Evolutionary conservation across 2,113 vertebrate genomes (phyloP).

Genomic region (human): DNA sequence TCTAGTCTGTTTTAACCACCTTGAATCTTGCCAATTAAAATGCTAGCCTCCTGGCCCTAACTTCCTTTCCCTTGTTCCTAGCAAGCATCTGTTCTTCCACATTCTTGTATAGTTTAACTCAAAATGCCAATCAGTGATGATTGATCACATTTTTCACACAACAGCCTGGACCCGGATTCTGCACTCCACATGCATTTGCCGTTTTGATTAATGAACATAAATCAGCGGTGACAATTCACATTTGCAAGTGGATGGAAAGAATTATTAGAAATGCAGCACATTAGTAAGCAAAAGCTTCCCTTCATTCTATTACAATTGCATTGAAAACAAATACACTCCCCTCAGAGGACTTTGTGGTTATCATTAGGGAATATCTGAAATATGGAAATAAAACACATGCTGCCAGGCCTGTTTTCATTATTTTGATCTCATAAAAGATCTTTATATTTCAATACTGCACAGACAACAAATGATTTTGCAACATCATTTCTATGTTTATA

Average conservation of each 20-base stretch:
- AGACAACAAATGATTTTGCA: background rate
- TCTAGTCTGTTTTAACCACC: slow-evolving; percentile 22
- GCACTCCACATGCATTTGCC: slow-evolving; percentile 68
- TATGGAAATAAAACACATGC: slow-evolving; percentile 47
- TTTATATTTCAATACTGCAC: background rate
- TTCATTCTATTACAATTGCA: background rate
- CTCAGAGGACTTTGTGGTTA: slow-evolving; percentile 31
- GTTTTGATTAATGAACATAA: slow-evolving; percentile 76
- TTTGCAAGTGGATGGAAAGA: slow-evolving; percentile 65
- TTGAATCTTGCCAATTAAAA: slow-evolving; percentile 70
- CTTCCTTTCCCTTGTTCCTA: slow-evolving; percentile 64
- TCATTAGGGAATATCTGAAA: slow-evolving; percentile 56
- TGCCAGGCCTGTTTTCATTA: slow-evolving; percentile 29
- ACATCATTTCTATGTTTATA: background rate
- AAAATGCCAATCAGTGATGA: slow-evolving; percentile 70
- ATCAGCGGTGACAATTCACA: slow-evolving; percentile 66
- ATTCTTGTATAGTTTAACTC: slow-evolving; percentile 73
- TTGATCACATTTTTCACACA: slow-evolving; percentile 68
- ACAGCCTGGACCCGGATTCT: slow-evolving; percentile 63
- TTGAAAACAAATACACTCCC: slow-evolving; percentile 67
- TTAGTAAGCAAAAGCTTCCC: background rate
- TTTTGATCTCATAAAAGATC: slow-evolving; percentile 42
- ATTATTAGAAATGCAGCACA: slow-evolving; percentile 41
- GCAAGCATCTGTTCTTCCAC: slow-evolving; percentile 66
- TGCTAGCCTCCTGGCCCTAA: slow-evolving; percentile 38